phyloP scores from a whole-genome alignment of 2,888 invertebrate genomes.

The Harmothoe impar region DNA sequence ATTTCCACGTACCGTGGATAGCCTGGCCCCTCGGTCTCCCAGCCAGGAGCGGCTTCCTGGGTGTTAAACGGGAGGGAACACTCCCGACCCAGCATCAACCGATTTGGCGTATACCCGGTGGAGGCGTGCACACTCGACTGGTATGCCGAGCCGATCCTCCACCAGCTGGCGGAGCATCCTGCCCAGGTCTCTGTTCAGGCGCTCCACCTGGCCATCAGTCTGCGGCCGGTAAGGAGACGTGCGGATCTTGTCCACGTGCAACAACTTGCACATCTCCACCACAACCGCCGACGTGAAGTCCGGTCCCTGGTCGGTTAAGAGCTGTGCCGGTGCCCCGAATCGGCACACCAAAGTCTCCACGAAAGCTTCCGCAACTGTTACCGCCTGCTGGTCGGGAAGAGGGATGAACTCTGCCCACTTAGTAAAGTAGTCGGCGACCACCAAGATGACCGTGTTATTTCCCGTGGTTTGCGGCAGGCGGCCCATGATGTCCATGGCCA shows the following conservation, averaged over 20 bases:
- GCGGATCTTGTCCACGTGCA: no score
- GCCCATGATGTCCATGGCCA: no score
- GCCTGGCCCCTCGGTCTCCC: background rate
- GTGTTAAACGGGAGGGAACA: background rate
- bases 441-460: background rate
- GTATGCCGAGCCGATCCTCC: background rate
- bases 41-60: background rate
- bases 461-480: background rate
- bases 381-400: background rate
- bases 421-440: no score
- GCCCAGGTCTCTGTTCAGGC: background rate
- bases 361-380: no score
- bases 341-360: no score
- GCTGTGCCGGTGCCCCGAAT: no score
- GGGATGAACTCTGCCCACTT: no score
- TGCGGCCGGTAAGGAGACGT: no score
- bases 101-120: background rate
- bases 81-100: constrained; percentile 4
- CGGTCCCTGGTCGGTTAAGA: background rate
- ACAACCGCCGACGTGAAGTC: background rate
- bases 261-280: no score
- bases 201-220: no score
- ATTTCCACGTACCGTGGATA: background rate
- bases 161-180: background rate
- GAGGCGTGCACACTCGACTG: background rate